Evolutionary conservation across 2,888 invertebrate genomes (phyloP).

Genomic region (Drosophila merina): DNA sequence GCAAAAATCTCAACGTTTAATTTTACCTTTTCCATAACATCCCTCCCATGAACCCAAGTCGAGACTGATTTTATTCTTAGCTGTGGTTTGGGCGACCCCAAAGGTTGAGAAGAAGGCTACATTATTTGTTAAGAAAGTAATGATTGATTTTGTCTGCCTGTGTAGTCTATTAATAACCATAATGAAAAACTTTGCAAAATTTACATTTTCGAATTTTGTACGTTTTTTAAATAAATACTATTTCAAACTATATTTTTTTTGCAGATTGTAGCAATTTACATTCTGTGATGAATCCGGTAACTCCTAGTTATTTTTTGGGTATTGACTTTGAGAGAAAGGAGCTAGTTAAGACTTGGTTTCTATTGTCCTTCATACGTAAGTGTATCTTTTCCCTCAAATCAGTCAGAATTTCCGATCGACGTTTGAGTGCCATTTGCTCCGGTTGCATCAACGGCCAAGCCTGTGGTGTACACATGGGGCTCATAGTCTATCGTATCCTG

Average conservation of each 20-base stretch:
- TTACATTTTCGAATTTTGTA: background rate
- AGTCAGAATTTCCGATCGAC: background rate
- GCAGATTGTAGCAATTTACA: background rate
- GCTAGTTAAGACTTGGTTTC: background rate
- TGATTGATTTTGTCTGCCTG: no score
- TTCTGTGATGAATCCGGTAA: background rate
- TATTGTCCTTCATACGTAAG: background rate
- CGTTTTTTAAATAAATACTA: background rate
- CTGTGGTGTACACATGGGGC: slow-evolving; percentile 62
- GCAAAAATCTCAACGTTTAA: no score
- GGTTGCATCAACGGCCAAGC: slow-evolving; percentile 35
- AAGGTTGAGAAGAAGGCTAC: no score
- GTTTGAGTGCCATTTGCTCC: slow-evolving; percentile 29
- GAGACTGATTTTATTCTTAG: no score
- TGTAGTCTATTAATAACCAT: background rate
- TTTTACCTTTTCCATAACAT: no score
- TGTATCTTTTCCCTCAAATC: background rate
- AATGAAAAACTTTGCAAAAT: background rate
- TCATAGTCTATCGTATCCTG: slow-evolving; percentile 69
- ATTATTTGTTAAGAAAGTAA: no score
- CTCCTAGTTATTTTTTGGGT: background rate
- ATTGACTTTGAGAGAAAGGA: background rate
- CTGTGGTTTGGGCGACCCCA: no score
- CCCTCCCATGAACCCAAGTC: no score
- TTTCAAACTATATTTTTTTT: background rate